These are phyloP conservation scores for Solea solea DNA, from an alignment of 2,113 vertebrate genomes.

Conservation along the genomic window DNA sequence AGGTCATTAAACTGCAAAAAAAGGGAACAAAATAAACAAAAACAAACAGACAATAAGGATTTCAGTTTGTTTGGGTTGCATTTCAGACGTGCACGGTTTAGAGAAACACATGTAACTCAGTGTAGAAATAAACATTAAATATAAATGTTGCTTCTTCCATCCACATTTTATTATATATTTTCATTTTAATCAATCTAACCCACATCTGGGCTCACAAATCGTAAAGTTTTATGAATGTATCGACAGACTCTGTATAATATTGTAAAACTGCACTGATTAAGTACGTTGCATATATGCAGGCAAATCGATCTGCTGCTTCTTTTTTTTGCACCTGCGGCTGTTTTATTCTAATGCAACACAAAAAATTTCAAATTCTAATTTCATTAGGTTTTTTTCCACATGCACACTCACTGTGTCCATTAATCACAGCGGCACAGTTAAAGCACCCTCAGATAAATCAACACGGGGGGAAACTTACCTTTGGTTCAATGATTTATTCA, in stretches of 20 bases:
- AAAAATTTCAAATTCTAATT: constrained; percentile 73
- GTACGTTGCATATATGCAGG: constrained; percentile 15
- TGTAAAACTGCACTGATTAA: constrained; percentile 52
- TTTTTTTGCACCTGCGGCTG: constrained; percentile 27
- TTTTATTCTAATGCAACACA: constrained; percentile 58
- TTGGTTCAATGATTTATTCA: constrained; percentile 60
- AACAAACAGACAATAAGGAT: too few species aligned
- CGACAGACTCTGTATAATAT: constrained; percentile 32
- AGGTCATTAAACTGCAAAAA: too few species aligned
- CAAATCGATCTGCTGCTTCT: constrained; percentile 38
- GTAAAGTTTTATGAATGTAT: constrained; percentile 24
- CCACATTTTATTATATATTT: too few species aligned
- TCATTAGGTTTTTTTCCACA: constrained; percentile 54
- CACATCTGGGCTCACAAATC: not conserved
- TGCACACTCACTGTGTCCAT: constrained; percentile 58
- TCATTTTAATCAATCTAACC: too few species aligned
- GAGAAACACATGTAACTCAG: too few species aligned
- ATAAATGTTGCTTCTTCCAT: too few species aligned
- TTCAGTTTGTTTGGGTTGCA: too few species aligned
- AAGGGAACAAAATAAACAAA: too few species aligned
- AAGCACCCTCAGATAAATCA: constrained; percentile 64
- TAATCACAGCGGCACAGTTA: constrained; percentile 57
- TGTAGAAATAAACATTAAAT: too few species aligned
- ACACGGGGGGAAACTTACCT: constrained; percentile 30
- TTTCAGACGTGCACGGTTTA: too few species aligned